Percentiles rank a stretch among this genome's conserved stretches.
Evolutionary conservation across 2,888 invertebrate species (phyloP).

Genomic region (Ernsta delagoae): DNA sequence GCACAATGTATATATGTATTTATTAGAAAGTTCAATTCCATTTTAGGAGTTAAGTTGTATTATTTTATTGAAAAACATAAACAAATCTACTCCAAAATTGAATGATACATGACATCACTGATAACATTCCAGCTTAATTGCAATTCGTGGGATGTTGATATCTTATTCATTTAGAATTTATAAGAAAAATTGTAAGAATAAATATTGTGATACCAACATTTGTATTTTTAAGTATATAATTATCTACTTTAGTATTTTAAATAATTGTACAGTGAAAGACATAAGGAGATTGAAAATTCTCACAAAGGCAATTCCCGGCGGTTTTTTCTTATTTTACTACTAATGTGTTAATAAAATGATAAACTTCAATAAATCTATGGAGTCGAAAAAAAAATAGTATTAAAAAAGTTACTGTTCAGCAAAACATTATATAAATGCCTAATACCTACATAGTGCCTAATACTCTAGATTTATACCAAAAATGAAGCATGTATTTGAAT

Average conservation of each 20-base stretch:
- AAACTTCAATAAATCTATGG: neutral
- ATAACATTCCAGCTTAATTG: neutral
- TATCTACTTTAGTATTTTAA: neutral
- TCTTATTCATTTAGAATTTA: neutral
- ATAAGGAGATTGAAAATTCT: neutral
- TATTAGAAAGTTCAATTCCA: neutral
- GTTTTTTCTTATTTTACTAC: neutral
- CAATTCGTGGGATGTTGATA: neutral
- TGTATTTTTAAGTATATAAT: neutral
- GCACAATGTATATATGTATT: neutral
- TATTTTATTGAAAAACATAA: neutral
- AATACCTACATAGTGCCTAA: too few relatives aligned
- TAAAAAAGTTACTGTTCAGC: too few relatives aligned
- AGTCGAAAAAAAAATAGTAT: too few relatives aligned
- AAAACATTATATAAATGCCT: too few relatives aligned
- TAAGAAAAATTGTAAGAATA: neutral
- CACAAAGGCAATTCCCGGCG: neutral
- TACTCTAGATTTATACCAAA: too few relatives aligned
- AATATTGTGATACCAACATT: neutral
- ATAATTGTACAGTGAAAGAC: neutral
- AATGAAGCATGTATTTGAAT: too few relatives aligned
- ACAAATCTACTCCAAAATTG: too few relatives aligned
- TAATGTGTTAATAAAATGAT: neutral
- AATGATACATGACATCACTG: neutral
- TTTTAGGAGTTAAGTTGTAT: neutral